These are phyloP conservation scores for Donacobius atricapilla DNA, from an alignment of 2,113 vertebrate species.

Conservation along the genomic window DNA sequence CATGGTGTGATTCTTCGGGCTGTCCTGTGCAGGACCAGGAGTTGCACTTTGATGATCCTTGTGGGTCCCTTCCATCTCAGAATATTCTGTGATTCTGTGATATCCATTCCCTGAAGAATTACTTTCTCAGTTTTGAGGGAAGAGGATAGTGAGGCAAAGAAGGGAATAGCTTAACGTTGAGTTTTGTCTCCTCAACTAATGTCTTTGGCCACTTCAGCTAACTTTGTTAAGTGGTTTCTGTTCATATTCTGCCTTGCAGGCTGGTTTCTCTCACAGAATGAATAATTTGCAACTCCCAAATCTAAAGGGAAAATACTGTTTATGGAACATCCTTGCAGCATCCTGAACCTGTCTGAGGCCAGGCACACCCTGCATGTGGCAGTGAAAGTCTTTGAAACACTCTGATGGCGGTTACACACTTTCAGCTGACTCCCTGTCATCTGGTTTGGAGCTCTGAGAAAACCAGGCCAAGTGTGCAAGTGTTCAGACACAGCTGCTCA, in stretches of 20 bases:
- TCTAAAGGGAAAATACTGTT: not conserved
- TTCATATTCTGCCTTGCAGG: not conserved
- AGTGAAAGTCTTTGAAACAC: not conserved
- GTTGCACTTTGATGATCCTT: not conserved
- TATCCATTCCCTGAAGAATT: not conserved
- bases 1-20: not conserved
- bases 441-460: not conserved
- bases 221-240: not conserved
- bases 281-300: not conserved
- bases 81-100: not conserved
- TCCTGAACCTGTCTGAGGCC: not conserved
- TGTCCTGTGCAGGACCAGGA: not conserved
- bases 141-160: not conserved
- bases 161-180: not conserved
- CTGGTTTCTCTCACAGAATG: not conserved
- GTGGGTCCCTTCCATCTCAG: not conserved
- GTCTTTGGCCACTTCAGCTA: not conserved
- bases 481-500: not conserved
- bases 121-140: not conserved
- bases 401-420: not conserved
- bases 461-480: fast-evolving
- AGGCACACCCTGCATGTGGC: fast-evolving
- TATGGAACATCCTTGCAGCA: not conserved
- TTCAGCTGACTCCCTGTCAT: not conserved
- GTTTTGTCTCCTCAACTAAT: not conserved